These are phyloP conservation scores for Drosophila busckii DNA, from an alignment of 1,140 invertebrate genomes.

Conservation along the genomic window DNA sequence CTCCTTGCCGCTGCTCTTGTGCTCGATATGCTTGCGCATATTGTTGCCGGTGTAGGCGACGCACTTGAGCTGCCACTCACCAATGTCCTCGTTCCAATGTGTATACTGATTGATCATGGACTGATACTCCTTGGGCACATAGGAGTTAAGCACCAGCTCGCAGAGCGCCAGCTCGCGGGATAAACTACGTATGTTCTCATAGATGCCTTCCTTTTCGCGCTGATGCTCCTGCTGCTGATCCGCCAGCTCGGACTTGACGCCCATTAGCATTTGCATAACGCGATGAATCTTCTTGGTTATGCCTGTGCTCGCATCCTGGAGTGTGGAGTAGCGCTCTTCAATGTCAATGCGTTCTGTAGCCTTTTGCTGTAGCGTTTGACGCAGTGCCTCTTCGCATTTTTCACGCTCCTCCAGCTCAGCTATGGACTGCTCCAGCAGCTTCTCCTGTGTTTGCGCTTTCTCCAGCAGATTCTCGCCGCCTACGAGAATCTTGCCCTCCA, in stretches of 20 bases:
- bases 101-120: constrained; percentile 95
- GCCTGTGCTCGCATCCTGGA: constrained; percentile 95
- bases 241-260: constrained; percentile 90
- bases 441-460: constrained; percentile 96
- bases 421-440: constrained; percentile 93
- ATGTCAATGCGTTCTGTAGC: constrained; percentile 95
- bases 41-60: constrained; percentile 99
- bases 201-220: constrained; percentile 95
- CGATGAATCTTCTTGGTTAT: constrained; percentile 96
- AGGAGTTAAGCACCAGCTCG: constrained; percentile 90
- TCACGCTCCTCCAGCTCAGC: constrained; percentile 92
- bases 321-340: constrained; percentile 95
- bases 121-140: constrained; percentile 96
- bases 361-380: constrained; percentile 90
- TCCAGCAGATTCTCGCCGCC: constrained; percentile 99
- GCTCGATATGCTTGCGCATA: constrained; percentile 87
- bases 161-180: constrained; percentile 94
- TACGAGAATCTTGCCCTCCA: constrained; percentile 97
- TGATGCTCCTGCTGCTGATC: constrained; percentile 97
- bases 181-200: constrained; percentile 94
- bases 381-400: constrained; percentile 89
- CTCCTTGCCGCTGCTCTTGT: constrained; percentile 64
- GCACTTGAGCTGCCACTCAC: constrained; percentile 98
- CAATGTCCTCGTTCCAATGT: constrained; percentile 98
- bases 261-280: constrained; percentile 89